phyloP scores from a whole-genome alignment of 2,113 vertebrate genomes.

The Panthera uncia region DNA sequence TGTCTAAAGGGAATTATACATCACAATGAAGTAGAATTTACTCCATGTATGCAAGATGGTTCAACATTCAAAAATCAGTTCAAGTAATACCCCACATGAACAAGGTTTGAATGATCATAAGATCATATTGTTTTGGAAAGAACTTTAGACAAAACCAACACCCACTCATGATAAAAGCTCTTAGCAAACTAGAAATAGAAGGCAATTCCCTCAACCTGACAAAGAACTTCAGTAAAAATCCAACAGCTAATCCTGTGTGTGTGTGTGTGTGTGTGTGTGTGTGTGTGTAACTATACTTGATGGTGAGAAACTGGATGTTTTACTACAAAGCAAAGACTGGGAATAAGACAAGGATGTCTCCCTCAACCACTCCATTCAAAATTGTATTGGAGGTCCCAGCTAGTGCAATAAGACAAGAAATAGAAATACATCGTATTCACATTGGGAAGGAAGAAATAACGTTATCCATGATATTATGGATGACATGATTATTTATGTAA shows the following conservation, averaged over 20 bases:
- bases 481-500: neutral
- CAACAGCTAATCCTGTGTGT: neutral
- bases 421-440: neutral
- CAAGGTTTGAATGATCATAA: neutral
- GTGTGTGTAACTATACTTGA: neutral
- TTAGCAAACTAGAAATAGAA: neutral
- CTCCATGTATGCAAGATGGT: accelerated
- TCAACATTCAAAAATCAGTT: too few relatives aligned
- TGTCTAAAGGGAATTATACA: too few relatives aligned
- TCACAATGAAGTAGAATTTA: neutral
- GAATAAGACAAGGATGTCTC: neutral
- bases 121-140: neutral
- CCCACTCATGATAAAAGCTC: neutral
- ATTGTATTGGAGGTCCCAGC: neutral
- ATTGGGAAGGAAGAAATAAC: neutral
- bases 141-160: neutral
- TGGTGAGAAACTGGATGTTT: neutral
- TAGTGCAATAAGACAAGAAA: neutral
- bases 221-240: neutral
- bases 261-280: too few relatives aligned
- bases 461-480: neutral
- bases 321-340: neutral
- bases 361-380: too few relatives aligned
- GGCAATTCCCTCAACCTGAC: neutral
- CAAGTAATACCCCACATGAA: too few relatives aligned